Evolutionary conservation across 2,797 vertebrate species (phyloP), one percentile per base, ranked within the genome.

Genomic region (Pyrocephalus nanus): DNA sequence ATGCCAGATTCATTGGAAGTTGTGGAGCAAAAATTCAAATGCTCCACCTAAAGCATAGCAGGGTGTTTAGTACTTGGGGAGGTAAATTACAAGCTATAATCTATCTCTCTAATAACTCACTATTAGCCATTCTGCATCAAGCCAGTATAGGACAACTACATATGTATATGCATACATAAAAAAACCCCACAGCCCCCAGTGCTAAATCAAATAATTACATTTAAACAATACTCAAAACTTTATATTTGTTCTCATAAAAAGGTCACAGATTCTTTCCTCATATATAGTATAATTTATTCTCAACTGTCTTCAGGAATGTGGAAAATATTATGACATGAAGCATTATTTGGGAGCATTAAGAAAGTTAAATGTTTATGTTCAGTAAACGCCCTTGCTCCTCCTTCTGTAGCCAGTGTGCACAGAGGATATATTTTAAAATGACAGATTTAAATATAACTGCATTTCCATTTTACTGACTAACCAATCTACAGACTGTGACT

Each of bases 301-400:
- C 81, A 88, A 69, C 77, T 91, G 50, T 82, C 43, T 88, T 90
- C 57, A 83, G 84, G 72, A 95, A 91, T 53, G 65, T 94, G 89
- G 84, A 95, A 96, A 93, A 87, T 77, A 73, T 51, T 86, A 74
- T 92, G 57, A 72, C 23, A 77, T 12, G 26, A 94, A 86, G 79
- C 61, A 43, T 53, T 92, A 67, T 69, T 91, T 65, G 64, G 51
- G 30, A 90, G 50, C 72, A 91, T 2, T 76, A 43, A 91, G 83
- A 48, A 93, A 84, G 57, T 87, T 50, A 43, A 73, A 85, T 53
- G 51, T 65, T 92, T 76, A 76, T 77, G 34, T 69, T 91, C 61
- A 82, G 80, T 42, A 82, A 89, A 93, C 4, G 8, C 27, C 80
- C 74, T 67, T 64, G 75, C 87, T 86, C 21, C 30, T 57, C 45